Evolutionary conservation across 2,113 vertebrate genomes (phyloP).

Genomic region (Potamarius usumacintae): DNA sequence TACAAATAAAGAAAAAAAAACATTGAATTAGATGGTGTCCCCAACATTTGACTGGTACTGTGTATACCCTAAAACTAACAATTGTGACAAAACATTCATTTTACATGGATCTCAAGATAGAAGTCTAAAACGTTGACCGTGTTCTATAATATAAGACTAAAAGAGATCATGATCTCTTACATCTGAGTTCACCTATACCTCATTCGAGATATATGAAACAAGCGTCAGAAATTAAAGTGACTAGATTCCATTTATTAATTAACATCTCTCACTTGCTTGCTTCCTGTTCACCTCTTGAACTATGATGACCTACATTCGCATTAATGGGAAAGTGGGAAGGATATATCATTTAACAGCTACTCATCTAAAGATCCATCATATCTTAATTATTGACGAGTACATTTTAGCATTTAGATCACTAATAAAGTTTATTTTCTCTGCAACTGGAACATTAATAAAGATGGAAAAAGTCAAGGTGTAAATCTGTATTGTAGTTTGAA

Average conservation of each 20-base stretch:
- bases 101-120: not conserved
- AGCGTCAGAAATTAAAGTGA: not conserved
- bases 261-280: not conserved
- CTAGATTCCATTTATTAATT: conserved; percentile 7
- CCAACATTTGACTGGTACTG: too few species aligned
- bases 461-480: not conserved
- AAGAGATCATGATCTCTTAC: not conserved
- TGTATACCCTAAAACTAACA: not conserved
- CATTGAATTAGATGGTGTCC: too few species aligned
- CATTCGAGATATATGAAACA: not conserved
- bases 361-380: not conserved
- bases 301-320: not conserved
- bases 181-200: not conserved
- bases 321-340: not conserved
- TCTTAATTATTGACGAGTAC: not conserved
- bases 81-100: not conserved
- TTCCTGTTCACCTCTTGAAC: not conserved
- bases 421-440: not conserved
- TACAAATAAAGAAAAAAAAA: too few species aligned
- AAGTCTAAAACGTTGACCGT: not conserved
- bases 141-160: not conserved
- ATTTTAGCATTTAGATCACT: not conserved
- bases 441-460: not conserved
- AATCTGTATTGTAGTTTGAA: conserved; percentile 8
- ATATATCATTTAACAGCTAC: not conserved